Evolutionary conservation across 2,797 vertebrate species (phyloP), one percentile per base, ranked within the genome.

Genomic region (Borostomias antarcticus): DNA sequence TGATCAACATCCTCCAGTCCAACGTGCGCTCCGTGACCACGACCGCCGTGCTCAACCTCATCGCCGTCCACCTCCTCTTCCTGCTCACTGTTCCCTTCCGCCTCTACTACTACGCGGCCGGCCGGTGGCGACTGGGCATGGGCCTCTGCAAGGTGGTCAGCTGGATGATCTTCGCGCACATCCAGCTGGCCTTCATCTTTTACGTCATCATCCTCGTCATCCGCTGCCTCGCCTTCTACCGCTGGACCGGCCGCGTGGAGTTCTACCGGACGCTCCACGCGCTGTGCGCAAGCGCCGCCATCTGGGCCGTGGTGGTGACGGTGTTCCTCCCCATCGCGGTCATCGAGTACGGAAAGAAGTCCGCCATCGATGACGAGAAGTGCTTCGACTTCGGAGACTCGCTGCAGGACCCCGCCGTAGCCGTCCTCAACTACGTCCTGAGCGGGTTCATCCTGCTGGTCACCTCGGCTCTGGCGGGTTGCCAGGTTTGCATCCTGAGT

Each of bases 371-470:
- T 4, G 1, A 7, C 6, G 61, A n/a, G 0, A 1, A 68, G 1
- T 93, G 91, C 62, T 94, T 93, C 79, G 72, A 85, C 57, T 93
- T 92, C 57, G 77, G 90, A n/a, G 33, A 11, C 57, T 89, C 84
- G 26, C 58, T 93, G 2, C 15, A 35, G 0, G 0, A 0, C 0
- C 5, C 1, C 1, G 5, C 5, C 0, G 77, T 89, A 10, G 64
- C 81, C 43, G 45, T 29, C 0, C 1, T 75, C 0, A 93, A 93
- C 78, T 92, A 92, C 67, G 75, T 80, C 45, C 37, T 90, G 15
- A 73, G 70, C 56, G 56, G 37, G 1, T 25, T 82, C 64, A 47
- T 88, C 43, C 69, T 93, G 45, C 37, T 63, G 0, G 54, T 47
- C 0, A 85, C 87, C 5, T 4, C 53, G 0, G 35, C 32, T 1